phyloP scores from a whole-genome alignment of 1,140 invertebrate genomes.

The Whitmania pigra region DNA sequence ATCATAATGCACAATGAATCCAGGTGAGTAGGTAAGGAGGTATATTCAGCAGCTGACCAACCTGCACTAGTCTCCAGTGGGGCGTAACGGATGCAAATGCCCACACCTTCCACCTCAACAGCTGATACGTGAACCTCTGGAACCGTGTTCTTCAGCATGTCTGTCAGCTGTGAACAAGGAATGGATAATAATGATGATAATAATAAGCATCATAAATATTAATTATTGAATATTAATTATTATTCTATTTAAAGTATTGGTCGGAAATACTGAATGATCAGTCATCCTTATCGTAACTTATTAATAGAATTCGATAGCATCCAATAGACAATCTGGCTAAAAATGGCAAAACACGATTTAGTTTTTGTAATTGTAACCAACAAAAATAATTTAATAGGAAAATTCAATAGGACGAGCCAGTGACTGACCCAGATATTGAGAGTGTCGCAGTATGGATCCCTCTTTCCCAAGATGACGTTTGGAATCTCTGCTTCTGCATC shows the following conservation, averaged over 20 bases:
- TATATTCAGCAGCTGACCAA: background rate
- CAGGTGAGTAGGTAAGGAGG: background rate
- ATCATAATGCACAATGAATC: too few species aligned
- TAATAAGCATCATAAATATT: too few species aligned
- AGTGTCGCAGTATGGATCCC: conserved; percentile 28
- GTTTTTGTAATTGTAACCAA: background rate
- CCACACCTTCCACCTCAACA: conserved; percentile 64
- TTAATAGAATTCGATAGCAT: too few species aligned
- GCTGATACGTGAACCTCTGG: conserved; percentile 63
- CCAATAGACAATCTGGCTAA: too few species aligned
- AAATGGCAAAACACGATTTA: too few species aligned
- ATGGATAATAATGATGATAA: background rate
- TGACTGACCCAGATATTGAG: conserved; percentile 32
- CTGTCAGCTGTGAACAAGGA: conserved; percentile 56
- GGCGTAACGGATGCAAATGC: conserved; percentile 69
- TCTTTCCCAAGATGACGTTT: background rate
- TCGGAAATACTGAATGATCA: too few species aligned
- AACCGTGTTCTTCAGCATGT: conserved; percentile 71
- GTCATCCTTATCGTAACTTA: too few species aligned
- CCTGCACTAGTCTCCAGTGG: conserved; percentile 56
- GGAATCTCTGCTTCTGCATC: background rate
- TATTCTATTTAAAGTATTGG: too few species aligned
- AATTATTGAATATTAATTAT: too few species aligned
- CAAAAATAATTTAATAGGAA: background rate
- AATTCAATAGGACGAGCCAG: background rate